phyloP scores from a whole-genome alignment of 2,797 vertebrate species.

The Eupleurogrammus muticus region DNA sequence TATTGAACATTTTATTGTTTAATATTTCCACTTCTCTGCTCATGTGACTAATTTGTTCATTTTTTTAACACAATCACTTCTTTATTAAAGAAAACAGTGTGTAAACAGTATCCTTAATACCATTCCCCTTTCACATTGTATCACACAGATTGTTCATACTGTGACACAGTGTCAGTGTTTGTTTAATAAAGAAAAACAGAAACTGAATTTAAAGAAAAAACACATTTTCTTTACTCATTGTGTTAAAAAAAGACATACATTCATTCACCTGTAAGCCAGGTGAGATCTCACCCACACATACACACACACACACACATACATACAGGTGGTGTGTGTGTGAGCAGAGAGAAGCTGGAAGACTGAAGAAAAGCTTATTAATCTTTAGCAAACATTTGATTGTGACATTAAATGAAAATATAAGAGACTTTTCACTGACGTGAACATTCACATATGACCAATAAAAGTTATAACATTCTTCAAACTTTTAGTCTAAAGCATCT shows the following conservation, averaged over 20 bases:
- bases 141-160: no score
- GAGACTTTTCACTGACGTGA: background rate
- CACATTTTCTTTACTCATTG: constrained; percentile 29
- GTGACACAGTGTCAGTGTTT: no score
- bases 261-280: constrained; percentile 18
- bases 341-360: constrained; percentile 5
- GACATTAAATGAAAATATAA: background rate
- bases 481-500: no score
- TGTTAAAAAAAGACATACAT: constrained; percentile 18
- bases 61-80: no score
- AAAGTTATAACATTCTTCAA: background rate
- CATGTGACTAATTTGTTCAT: no score
- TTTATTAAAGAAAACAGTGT: no score
- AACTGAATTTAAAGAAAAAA: constrained; percentile 8
- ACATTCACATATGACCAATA: constrained; percentile 12
- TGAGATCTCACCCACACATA: constrained; percentile 22
- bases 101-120: no score
- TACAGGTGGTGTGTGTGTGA: background rate
- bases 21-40: no score
- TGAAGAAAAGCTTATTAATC: background rate
- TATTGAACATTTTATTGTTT: background rate
- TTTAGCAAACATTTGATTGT: constrained; percentile 15
- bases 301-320: no score
- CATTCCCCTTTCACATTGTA: no score
- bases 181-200: background rate